Percentiles rank a stretch among this genome's conserved stretches.
Conservation (phyloP, 2,888 invertebrate species). For the Rhorus exstirpatorius region DNA sequence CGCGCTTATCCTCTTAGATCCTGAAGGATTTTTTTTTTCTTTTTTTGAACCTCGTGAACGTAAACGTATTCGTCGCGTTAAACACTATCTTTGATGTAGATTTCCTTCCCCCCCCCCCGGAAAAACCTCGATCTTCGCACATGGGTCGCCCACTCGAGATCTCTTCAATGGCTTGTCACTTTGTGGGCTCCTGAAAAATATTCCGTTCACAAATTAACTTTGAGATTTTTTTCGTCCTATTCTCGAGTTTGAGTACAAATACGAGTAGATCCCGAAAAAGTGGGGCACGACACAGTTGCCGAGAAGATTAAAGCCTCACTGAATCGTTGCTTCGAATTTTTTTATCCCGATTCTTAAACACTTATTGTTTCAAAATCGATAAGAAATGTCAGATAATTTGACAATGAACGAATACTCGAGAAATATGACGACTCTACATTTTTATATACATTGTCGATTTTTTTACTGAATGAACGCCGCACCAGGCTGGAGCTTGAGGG, state of each 20-base stretch:
- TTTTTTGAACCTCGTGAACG: neutral
- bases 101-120: neutral
- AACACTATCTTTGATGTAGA: neutral
- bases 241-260: neutral
- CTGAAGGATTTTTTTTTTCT: neutral
- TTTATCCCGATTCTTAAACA: neutral
- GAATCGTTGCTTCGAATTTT: neutral
- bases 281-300: conserved; percentile 77
- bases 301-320: conserved; percentile 73
- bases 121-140: neutral
- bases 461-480: too few relatives aligned
- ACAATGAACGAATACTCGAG: too few relatives aligned
- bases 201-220: too few relatives aligned
- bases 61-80: conserved; percentile 1
- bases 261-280: conserved; percentile 73
- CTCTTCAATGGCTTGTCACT: neutral
- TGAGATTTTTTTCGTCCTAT: too few relatives aligned
- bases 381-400: too few relatives aligned
- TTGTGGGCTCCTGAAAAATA: neutral
- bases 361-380: too few relatives aligned
- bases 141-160: conserved; percentile 5
- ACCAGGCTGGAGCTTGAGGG: too few relatives aligned
- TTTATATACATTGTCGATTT: too few relatives aligned
- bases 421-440: too few relatives aligned
- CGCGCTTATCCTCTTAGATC: conserved; percentile 20